phyloP scores from a whole-genome alignment of 2,888 invertebrate genomes.

The Agonopterix subpropinquella region DNA sequence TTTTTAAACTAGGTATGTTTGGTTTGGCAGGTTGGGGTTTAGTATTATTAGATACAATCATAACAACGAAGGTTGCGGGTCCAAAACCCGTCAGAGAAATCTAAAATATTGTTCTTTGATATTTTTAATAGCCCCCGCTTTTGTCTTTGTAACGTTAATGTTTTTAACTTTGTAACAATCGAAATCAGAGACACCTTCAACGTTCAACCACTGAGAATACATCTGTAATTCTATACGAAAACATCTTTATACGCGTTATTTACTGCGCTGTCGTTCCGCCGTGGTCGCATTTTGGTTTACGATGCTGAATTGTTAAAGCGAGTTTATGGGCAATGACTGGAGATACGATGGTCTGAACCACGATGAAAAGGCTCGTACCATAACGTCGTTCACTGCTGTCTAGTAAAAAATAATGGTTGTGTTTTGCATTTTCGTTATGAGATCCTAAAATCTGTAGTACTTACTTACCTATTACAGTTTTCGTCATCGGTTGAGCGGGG shows the following conservation, averaged over 20 bases:
- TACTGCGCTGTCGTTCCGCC: conserved; percentile 23
- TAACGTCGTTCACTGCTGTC: conserved; percentile 6
- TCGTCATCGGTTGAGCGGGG: neutral
- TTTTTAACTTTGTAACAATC: too few species aligned
- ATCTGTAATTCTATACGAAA: conserved; percentile 16
- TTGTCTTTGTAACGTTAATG: too few species aligned
- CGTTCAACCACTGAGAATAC: too few species aligned
- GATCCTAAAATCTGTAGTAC: neutral
- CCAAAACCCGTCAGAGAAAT: too few species aligned
- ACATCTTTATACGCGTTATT: conserved; percentile 33
- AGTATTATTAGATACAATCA: too few species aligned
- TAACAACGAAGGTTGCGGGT: too few species aligned
- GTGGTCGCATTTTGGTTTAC: conserved; percentile 30
- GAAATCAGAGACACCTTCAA: too few species aligned
- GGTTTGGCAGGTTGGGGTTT: too few species aligned
- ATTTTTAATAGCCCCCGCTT: too few species aligned
- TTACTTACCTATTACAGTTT: neutral
- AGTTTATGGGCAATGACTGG: conserved; percentile 26
- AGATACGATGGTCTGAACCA: conserved; percentile 3
- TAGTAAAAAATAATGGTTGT: conserved; percentile 9
- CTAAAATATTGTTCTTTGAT: too few species aligned
- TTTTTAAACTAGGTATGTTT: too few species aligned
- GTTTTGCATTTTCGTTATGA: conserved; percentile 7
- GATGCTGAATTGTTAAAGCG: conserved; percentile 36
- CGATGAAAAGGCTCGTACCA: conserved; percentile 5